These are phyloP conservation scores for Gavia stellata DNA, from an alignment of 2,113 vertebrate genomes.

Conservation along the genomic window DNA sequence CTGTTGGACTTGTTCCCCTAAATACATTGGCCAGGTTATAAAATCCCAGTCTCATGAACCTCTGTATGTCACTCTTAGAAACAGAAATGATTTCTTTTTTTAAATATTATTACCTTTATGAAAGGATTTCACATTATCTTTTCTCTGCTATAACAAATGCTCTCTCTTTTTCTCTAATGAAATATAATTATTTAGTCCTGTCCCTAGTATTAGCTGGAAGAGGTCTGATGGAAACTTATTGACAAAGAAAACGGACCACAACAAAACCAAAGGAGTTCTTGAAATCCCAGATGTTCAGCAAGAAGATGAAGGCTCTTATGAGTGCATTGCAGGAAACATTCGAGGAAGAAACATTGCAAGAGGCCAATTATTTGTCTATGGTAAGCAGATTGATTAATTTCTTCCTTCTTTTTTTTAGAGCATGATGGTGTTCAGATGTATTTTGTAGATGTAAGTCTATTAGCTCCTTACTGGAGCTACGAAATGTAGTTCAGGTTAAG, in stretches of 20 bases:
- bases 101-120: background rate
- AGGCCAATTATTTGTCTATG: constrained; percentile 84
- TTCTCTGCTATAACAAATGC: background rate
- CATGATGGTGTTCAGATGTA: background rate
- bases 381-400: constrained; percentile 63
- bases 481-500: background rate
- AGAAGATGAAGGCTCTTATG: constrained; percentile 84
- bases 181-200: constrained; percentile 75
- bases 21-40: background rate
- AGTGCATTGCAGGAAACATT: constrained; percentile 81
- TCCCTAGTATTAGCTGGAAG: constrained; percentile 86
- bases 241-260: constrained; percentile 78
- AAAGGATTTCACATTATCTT: constrained; percentile 40
- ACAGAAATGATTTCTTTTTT: background rate
- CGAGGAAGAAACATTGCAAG: constrained; percentile 78
- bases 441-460: background rate
- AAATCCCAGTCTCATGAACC: background rate
- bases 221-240: constrained; percentile 80
- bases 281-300: constrained; percentile 84
- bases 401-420: background rate
- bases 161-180: constrained; percentile 25
- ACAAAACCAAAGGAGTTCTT: constrained; percentile 78
- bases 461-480: background rate
- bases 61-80: background rate
- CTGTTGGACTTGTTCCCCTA: background rate